Conservation (phyloP, 2,888 invertebrate genomes). For the Panorpa germanica region DNA sequence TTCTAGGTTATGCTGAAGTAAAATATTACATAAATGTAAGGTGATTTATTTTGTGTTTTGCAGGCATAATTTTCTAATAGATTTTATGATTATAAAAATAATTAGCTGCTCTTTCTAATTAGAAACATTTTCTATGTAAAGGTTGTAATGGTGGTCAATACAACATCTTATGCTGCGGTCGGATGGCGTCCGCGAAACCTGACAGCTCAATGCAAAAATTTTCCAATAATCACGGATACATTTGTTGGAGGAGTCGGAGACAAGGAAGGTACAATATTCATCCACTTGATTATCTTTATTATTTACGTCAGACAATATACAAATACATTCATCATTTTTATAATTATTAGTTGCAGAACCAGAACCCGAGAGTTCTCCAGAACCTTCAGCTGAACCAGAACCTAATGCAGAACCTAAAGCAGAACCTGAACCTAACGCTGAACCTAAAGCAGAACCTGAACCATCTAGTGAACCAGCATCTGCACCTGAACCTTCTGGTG, state of each 20-base stretch:
- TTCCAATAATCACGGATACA: conserved; percentile 41
- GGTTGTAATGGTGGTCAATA: conserved; percentile 72
- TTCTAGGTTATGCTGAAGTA: too few relatives aligned
- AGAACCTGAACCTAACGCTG: conserved; percentile 20
- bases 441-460: conserved; percentile 22
- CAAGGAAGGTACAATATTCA: too few relatives aligned
- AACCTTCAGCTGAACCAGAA: conserved; percentile 22
- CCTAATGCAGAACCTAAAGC: conserved; percentile 24
- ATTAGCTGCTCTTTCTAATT: too few relatives aligned
- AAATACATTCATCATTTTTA: not conserved
- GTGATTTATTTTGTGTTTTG: too few relatives aligned
- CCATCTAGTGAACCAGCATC: conserved; percentile 18
- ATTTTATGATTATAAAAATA: too few relatives aligned
- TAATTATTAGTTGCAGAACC: conserved; percentile 18
- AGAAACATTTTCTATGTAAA: too few relatives aligned
- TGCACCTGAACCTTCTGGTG: conserved; percentile 19
- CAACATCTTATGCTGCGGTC: conserved; percentile 67
- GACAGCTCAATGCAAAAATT: conserved; percentile 60
- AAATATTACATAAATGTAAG: too few relatives aligned
- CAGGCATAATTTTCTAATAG: too few relatives aligned
- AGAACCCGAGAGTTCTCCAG: conserved; percentile 20
- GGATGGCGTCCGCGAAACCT: conserved; percentile 80
- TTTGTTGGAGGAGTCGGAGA: conserved; percentile 16
- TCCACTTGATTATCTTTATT: too few relatives aligned
- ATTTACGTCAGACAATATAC: conserved; percentile 9